Evolutionary conservation across 2,113 vertebrate genomes (phyloP).

Genomic region (Lepisosteus osseus): DNA sequence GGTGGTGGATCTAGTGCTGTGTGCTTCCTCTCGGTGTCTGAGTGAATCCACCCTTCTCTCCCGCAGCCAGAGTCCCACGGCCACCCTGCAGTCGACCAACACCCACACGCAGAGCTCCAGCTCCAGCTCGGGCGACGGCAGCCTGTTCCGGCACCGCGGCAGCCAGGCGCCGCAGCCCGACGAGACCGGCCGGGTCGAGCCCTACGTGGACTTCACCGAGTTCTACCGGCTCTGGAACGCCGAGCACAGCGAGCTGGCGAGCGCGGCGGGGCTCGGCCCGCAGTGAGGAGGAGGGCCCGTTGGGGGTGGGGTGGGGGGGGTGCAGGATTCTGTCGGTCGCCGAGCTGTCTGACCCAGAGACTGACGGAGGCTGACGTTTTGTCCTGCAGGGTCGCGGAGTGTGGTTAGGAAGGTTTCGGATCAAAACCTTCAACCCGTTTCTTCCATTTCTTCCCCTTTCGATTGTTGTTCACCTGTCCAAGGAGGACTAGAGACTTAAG

Average conservation of each 20-base stretch:
- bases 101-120: conserved; percentile 96
- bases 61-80: conserved; percentile 87
- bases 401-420: too few species aligned
- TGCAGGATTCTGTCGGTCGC: too few species aligned
- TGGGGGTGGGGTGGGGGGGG: too few species aligned
- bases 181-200: conserved; percentile 89
- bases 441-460: too few species aligned
- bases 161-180: conserved; percentile 87
- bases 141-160: conserved; percentile 87
- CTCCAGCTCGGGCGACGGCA: conserved; percentile 93
- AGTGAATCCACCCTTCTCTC: conserved; percentile 5
- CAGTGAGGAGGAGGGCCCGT: conserved; percentile 4
- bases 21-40: not conserved
- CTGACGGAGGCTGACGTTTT: too few species aligned
- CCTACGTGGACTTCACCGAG: conserved; percentile 94
- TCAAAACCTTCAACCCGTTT: too few species aligned
- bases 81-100: conserved; percentile 92
- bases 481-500: too few species aligned
- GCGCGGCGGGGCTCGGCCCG: conserved; percentile 39
- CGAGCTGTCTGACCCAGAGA: too few species aligned
- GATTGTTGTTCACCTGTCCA: too few species aligned
- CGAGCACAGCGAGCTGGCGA: conserved; percentile 76
- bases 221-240: conserved; percentile 90
- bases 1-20: not conserved
- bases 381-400: too few species aligned